Percentiles rank a stretch among this genome's conserved stretches.
phyloP scores from a whole-genome alignment of 2,888 invertebrate species.

The Dryococelus australis region DNA sequence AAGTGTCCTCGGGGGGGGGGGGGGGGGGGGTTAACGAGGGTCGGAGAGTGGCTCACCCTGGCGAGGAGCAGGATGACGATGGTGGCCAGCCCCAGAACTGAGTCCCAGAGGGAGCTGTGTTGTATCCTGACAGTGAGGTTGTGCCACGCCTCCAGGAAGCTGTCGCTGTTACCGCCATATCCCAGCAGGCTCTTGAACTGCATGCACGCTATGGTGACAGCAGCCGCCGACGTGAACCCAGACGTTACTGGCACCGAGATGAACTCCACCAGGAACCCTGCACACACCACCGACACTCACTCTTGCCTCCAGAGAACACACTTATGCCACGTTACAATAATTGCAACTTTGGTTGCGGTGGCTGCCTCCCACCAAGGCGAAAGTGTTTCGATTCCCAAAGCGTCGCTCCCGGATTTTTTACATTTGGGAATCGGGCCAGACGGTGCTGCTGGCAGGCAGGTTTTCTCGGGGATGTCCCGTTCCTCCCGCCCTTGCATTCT shows the following conservation, averaged over 20 bases:
- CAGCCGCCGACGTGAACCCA: slow-evolving; percentile 87
- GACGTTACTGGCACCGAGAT: slow-evolving; percentile 86
- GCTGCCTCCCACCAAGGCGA: no score
- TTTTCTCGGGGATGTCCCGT: no score
- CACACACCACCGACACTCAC: slow-evolving; percentile 36
- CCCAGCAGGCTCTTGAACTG: slow-evolving; percentile 80
- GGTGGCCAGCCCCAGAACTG: slow-evolving; percentile 70
- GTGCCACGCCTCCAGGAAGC: slow-evolving; percentile 69
- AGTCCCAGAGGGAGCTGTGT: slow-evolving; percentile 69
- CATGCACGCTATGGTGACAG: slow-evolving; percentile 81
- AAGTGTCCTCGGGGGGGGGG: no score
- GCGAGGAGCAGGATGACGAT: slow-evolving; percentile 68
- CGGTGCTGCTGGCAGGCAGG: no score
- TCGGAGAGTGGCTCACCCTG: slow-evolving; percentile 61
- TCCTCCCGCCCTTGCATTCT: no score
- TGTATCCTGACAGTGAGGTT: slow-evolving; percentile 70
- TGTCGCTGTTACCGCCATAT: slow-evolving; percentile 68
- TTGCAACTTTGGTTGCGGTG: no score
- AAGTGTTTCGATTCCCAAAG: no score
- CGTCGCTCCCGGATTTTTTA: no score
- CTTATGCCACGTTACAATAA: no score
- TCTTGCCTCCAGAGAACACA: no score
- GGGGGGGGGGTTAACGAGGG: no score
- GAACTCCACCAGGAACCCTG: slow-evolving; percentile 82
- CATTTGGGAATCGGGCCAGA: no score